Base-by-base conservation (phyloP, 2,888 invertebrate species). In the Allolobophora icterica region DNA sequence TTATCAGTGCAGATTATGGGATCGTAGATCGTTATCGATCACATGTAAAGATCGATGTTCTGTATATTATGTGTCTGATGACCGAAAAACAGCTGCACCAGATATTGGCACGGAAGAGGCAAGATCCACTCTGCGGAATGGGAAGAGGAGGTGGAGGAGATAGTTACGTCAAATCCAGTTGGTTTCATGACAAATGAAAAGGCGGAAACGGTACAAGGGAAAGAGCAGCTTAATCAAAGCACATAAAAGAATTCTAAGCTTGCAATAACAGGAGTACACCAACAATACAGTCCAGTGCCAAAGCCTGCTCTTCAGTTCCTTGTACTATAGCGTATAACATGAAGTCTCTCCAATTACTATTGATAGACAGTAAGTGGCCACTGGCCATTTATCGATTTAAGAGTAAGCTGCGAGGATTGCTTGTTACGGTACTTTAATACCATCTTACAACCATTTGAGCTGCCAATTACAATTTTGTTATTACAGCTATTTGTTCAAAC, bases 151-250 rank as follows among this genome's bases (percentile, higher is more conserved):
- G 71, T 4, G 71, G n/a, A 71, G 1, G 71, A 71, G 71, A 71
- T 11, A n/a, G 8, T 71, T 24, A 52, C 21, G n/a, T 71, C 71
- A 71, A 71, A 71, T 71, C 71, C 71, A 71, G 71, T 71, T 71
- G 71, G 71, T 30, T 71, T 71, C 71, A 71, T n/a, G 71, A 71
- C n/a, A n/a, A 71, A n/a, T 71, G 71, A n/a, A 71, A 71, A n/a
- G n/a, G 71, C 71, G n/a, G 71, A 71, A 71, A 71, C 71, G n/a
- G n/a, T 4, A n/a, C 71, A n/a, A 30, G 52, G 52, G n/a, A 71
- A 71, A 71, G 71, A 71, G n/a, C 71, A 71, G 71, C 11, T n/a
- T n/a, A 71, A 71, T 71, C 71, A 30, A 71, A n/a, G 71, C 71
- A 17, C 11, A n/a, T 30, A 71, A 71, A n/a, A n/a, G 71, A 30